phyloP scores from a whole-genome alignment of 1,140 invertebrate species.

The Zaprionus vittiger region DNA sequence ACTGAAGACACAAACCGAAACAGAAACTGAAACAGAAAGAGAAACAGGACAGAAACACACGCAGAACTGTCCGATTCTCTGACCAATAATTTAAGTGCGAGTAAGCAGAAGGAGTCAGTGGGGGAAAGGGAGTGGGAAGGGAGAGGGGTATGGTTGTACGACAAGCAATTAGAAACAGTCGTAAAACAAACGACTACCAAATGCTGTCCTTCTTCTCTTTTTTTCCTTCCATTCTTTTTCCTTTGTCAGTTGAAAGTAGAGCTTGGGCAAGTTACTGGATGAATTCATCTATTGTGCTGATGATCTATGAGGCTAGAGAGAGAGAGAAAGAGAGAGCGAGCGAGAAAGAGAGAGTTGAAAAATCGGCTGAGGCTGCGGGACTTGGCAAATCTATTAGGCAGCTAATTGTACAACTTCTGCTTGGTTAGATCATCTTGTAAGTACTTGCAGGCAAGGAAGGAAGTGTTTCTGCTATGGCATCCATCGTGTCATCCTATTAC shows the following conservation, averaged over 20 bases:
- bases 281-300: not conserved
- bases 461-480: not conserved
- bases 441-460: not conserved
- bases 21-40: slow-evolving; percentile 2
- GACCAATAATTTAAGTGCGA: slow-evolving; percentile 68
- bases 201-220: slow-evolving; percentile 14
- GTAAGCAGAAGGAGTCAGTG: not conserved
- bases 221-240: not conserved
- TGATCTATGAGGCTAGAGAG: slow-evolving; percentile 14
- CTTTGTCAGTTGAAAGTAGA: slow-evolving; percentile 17
- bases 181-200: slow-evolving; percentile 64
- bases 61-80: slow-evolving; percentile 20
- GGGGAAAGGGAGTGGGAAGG: not conserved
- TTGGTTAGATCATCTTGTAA: not conserved
- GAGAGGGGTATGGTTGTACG: slow-evolving; percentile 3
- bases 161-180: slow-evolving; percentile 67
- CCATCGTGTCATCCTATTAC: slow-evolving; percentile 2
- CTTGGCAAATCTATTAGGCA: slow-evolving; percentile 16
- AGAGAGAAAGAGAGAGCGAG: not conserved
- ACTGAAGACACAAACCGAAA: slow-evolving; percentile 7
- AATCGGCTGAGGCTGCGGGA: slow-evolving; percentile 2
- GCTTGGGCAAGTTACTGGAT: slow-evolving; percentile 10
- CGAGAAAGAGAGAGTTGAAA: slow-evolving; percentile 2
- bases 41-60: not conserved
- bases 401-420: slow-evolving; percentile 36